Base-by-base conservation (phyloP, 2,797 vertebrate genomes). In the Vespertilio murinus region DNA sequence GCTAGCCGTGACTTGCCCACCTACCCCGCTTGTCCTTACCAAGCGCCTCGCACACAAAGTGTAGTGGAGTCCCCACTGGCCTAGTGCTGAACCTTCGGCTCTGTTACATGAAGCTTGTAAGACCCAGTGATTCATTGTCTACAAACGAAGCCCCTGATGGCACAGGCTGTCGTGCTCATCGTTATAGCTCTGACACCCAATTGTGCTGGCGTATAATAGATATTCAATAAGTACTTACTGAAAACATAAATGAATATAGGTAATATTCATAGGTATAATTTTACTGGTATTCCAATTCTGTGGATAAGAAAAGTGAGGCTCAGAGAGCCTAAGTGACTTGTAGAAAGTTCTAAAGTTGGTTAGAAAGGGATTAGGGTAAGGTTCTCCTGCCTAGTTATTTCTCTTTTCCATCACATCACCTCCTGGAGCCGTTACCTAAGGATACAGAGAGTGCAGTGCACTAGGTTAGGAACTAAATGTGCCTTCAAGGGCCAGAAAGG, bases 381-480 rank as follows among this genome's bases (percentile, higher is more conserved):
- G 52, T 13, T 61, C 10, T 74, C 64, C 64, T 45, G 40, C n/a
- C 74, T 71, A 40, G 22, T 6, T 74, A 17, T 42, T 61, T 4
- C 73, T 64, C 22, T 70, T 52, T 80, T 73, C 82, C 45, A 14
- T 28, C 17, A 7, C 10, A 45, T 73, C 23, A 71, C 33, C 20
- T 69, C 45, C 45, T 45, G 82, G 65, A 75, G 80, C 93, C 95
- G 42, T 97, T 96, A 95, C 91, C 25, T 88, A 84, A 88, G 91
- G 92, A 97, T 88, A 90, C 94, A 94, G 96, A 96, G 91, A 96
- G 94, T 94, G 95, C 97, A 95, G 17, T 83, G 74, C 49, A 84
- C 86, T 78, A 81, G 94, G 42, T 96, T 93, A 94, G 94, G 82
- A 94, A 96, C 88, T 95, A 95, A 96, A 93, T 79, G 85, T 11